Base-by-base conservation (phyloP, 2,113 vertebrate genomes). In the Sceloporus tristichus region DNA sequence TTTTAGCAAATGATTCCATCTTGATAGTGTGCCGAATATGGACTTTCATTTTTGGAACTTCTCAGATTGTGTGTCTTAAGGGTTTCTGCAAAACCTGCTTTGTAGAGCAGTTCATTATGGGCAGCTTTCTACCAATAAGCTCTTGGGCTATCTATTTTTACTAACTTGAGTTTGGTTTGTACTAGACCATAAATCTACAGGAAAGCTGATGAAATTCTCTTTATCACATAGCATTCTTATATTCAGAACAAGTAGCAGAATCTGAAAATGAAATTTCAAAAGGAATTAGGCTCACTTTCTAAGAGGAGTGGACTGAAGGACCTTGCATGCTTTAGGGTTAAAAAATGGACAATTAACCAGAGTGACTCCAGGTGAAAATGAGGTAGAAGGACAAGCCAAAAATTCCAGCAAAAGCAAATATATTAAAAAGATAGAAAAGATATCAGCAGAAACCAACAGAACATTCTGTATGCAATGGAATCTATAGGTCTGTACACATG, bases 251-350 rank as follows among this genome's bases (percentile, higher is more conserved):
- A 85, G 1, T 81, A 62, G 78, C 90, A 62, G 88, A 91, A 84
- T 85, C 42, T 62, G n/a, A 88, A 95, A 95, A 95, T 93, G 87
- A 93, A 93, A 94, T 96, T 95, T 84, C 62, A 93, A 38, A 74
- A 89, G 91, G 70, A 90, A 90, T 93, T 92, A 85, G 88, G 87
- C 85, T 91, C 3, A 92, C 73, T 48, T 48, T 4, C 6, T 48
- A 48, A 48, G 42, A 48, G 42, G 3, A 48, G 42, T 48, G 42
- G 4, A 48, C 42, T 48, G 42, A 48, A 48, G 42, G 42, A 48
- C 42, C 42, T 48, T 48, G 6, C 2, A 5, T 48, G 42, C 42
- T 48, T 48, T 48, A 48, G 42, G 4, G 3, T 48, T 48, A 5
- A 48, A 48, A 48, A 48, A 48, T 48, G 42, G 42, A 48, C 42